A percentile compares a stretch with the other conserved stretches of the same genome.
These are phyloP conservation scores for Saxicola maurus DNA, from an alignment of 2,797 vertebrate species.

Conservation along the genomic window DNA sequence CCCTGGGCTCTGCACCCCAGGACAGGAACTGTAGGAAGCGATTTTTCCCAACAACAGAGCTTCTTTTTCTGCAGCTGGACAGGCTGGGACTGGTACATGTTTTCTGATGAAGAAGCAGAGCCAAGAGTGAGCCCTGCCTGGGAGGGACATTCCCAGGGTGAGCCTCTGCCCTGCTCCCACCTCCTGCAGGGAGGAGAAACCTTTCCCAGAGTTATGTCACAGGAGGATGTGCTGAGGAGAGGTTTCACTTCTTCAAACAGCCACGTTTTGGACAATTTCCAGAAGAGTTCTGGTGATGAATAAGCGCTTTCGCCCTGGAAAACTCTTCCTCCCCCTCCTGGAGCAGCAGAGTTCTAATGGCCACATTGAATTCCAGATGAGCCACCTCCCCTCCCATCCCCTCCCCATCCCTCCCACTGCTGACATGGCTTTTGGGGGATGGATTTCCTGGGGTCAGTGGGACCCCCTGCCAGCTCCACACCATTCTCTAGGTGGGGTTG, in stretches of 20 bases:
- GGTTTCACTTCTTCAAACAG: background rate
- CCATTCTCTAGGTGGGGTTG: background rate
- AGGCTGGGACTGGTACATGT: background rate
- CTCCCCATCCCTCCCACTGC: background rate
- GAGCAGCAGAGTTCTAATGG: background rate
- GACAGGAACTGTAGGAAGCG: fast-evolving
- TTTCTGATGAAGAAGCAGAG: background rate
- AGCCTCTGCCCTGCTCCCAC: background rate
- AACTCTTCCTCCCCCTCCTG: background rate
- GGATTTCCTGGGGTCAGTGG: background rate
- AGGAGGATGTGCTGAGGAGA: background rate
- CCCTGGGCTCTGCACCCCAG: background rate
- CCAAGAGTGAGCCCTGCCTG: background rate
- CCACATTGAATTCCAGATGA: background rate
- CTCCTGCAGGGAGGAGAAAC: background rate
- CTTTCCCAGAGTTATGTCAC: background rate
- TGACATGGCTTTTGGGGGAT: background rate
- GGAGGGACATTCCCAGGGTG: background rate
- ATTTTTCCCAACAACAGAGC: background rate
- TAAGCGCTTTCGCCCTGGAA: constrained; percentile 23
- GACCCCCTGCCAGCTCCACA: background rate
- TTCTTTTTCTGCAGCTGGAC: background rate
- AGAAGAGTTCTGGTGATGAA: constrained; percentile 24
- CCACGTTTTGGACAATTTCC: background rate
- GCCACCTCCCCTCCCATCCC: background rate